Evolutionary conservation across 2,113 vertebrate genomes (phyloP), one percentile per base, ranked within the genome.

Genomic region (Spilogale gracilis): DNA sequence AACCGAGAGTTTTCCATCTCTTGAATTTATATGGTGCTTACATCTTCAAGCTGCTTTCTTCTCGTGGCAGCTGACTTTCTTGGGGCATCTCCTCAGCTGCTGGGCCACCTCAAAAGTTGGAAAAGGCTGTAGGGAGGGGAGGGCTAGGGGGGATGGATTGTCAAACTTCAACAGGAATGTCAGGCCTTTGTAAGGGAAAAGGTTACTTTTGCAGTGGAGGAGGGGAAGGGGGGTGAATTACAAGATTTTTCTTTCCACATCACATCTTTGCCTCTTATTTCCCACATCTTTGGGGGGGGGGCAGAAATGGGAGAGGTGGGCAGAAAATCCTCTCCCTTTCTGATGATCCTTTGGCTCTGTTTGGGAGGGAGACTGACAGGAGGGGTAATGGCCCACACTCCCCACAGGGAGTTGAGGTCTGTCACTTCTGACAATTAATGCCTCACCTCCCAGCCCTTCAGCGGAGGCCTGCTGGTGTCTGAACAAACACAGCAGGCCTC

Each of bases 341-440:
- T 73, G 20, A 61, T 17, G 32, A 43, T 9, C 17, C 43, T n/a
- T 67, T 14, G 60, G 9, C 16, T 54, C 30, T 50, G 0, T 32
- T 38, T 50, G 54, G 21, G 14, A 67, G 3, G 11, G 13, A 96
- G 30, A 17, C n/a, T 76, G 18, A 27, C 3, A 20, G 25, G 18
- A 23, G 21, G 18, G 3, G 6, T 1, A 6, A 12, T 18, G 20
- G 52, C 23, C n/a, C 6, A 17, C 0, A 5, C 32, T 54, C 18
- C 45, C 10, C 43, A 5, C 25, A 38, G 32, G 86, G 80, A 3
- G 9, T 0, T 4, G 56, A 21, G 2, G 32, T 17, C 21, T 14
- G 50, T 78, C 30, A 5, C n/a, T 8, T 52, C 38, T 11, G 45
- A 79, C 43, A 20, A 11, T 23, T 14, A 25, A 25, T 27, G 11